These are phyloP conservation scores for Megaustenia siamemsis DNA, from an alignment of 2,888 invertebrate genomes.

Conservation along the genomic window DNA sequence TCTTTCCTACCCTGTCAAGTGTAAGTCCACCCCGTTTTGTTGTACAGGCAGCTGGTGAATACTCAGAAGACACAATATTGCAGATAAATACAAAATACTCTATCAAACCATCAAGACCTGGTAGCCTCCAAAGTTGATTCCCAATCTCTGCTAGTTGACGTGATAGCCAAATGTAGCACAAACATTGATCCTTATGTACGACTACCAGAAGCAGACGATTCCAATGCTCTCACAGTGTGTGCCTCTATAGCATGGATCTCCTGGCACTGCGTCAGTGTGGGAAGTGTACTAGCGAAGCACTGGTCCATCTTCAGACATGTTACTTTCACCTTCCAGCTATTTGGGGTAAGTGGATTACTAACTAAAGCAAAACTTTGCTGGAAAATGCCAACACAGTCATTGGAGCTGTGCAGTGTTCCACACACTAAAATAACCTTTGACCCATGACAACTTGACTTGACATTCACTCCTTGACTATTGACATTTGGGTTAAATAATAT, in stretches of 20 bases:
- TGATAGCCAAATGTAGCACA: no score
- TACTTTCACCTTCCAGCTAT: constrained; percentile 86
- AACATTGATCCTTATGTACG: no score
- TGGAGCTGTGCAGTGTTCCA: constrained; percentile 84
- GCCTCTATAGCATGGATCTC: constrained; percentile 38
- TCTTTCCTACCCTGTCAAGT: no score
- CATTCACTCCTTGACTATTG: constrained; percentile 83
- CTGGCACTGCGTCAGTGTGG: constrained; percentile 57
- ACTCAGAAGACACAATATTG: no score
- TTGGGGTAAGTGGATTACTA: constrained; percentile 82
- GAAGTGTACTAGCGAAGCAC: constrained; percentile 56
- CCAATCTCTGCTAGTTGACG: no score
- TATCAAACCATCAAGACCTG: no score
- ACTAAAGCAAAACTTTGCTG: constrained; percentile 85
- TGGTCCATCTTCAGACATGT: constrained; percentile 72
- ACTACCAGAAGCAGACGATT: background rate
- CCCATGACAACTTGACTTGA: constrained; percentile 84
- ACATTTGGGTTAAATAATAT: constrained; percentile 84
- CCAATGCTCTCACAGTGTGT: background rate
- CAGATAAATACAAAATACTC: no score
- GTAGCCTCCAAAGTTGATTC: no score
- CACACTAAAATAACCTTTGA: constrained; percentile 84
- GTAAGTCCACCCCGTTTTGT: no score
- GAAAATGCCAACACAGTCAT: constrained; percentile 84
- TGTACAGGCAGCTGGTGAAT: no score